Base-by-base conservation (phyloP, 1,140 invertebrate genomes). In the Chelonus insularis region DNA sequence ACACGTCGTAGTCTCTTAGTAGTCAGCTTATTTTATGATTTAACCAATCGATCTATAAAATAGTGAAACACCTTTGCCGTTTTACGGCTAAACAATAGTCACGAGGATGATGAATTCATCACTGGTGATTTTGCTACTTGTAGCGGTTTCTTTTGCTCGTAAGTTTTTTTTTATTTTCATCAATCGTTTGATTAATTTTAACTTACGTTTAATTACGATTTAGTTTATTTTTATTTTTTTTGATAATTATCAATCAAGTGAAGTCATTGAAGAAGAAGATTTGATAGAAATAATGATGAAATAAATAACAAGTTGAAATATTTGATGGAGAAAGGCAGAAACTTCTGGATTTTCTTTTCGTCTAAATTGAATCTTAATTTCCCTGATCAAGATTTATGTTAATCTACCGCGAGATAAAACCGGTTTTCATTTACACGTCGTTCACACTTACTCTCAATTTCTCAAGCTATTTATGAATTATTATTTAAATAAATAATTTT, bases 71-170 rank as follows among this genome's bases (percentile, higher is more conserved):
- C 37, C n/a, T 43, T 43, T 43, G 8, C 41, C 16, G 41, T 43
- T 16, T 14, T 14, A 8, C 41, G 41, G 8, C 16, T 43, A 12
- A 39, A n/a, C n/a, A 25, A 32, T 51, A 23, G 14, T 20, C 11
- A 16, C 21, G 58, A 54, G 58, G 58, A 60, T 60, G 68, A 78
- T 74, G 74, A 75, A 67, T 69, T 73, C 67, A 67, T 74, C 68
- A 68, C 50, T 75, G 60, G 66, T 74, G 71, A 66, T 79, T 65
- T 61, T 77, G 32, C 59, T 67, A 9, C 62, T 77, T 56, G 71
- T 68, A 58, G 63, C 69, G 62, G 50, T 69, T 48, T 58, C 64
- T 55, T 36, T 70, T 50, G 68, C 62, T 57, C 76, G 77, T 79
- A 69, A 80, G 78, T 80, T 64, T 8, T 45, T 43, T 41, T 29